Evolutionary conservation across 1,140 invertebrate species (phyloP), one percentile per base, ranked within the genome.

Genomic region (Drosophila albomicans): DNA sequence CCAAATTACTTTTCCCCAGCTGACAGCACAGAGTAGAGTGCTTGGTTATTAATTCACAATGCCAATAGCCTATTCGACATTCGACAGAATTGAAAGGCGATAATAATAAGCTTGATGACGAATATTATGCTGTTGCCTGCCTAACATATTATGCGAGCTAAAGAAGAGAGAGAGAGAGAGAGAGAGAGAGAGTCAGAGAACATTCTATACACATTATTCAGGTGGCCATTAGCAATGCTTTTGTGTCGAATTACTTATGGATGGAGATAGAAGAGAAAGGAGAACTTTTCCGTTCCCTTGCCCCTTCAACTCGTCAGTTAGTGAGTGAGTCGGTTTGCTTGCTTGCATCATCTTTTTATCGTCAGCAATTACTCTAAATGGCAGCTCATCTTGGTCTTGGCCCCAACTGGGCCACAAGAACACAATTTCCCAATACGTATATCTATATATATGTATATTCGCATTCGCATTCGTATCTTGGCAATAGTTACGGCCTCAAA

Each of bases 291-390:
- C 20, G 3, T 25, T 25, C 20, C 20, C 3, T 4, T 25, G 1
- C 20, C 20, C 20, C 3, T 4, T 25, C 20, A 25, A 32, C 10
- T 8, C 10, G 16, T 49, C 10, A 20, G 28, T 32, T 13, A 38
- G 30, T 6, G 5, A 32, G 35, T 8, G 30, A 38, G 35, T 11
- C 3, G 11, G 8, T 38, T 38, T 32, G n/a, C 15, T n/a, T 49
- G 13, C 63, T 13, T 65, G 52, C 15, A 32, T 35, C 57, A 71
- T 71, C 43, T 41, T 68, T 56, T 61, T 68, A 73, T 68, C 28
- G 72, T 25, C 20, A 35, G 72, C 54, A 32, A 75, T 75, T 75
- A 63, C 20, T 51, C n/a, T 10, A 70, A 75, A 70, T 75, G 66
- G 66, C 46, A 62, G 58, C 66, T 43, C 58, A 63, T 70, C 66